Percentiles rank a stretch among this genome's conserved stretches.
Evolutionary conservation across 2,888 invertebrate genomes (phyloP).

Genomic region (Temnothorax unifasciatus): DNA sequence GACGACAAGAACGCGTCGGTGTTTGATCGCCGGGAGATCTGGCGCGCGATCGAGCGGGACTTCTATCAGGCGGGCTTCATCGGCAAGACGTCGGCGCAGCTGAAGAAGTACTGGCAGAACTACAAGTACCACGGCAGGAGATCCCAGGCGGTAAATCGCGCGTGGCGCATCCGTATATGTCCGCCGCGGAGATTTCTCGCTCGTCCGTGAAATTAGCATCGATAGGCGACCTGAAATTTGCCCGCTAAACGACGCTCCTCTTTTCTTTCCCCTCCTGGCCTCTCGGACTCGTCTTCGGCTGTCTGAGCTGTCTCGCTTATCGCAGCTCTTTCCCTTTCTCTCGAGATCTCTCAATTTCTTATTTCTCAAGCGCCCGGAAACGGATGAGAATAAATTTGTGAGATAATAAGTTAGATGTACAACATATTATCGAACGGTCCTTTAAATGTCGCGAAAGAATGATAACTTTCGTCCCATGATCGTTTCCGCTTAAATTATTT

Average conservation of each 20-base stretch:
- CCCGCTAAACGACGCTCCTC: conserved; percentile 27
- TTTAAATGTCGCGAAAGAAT: conserved; percentile 10
- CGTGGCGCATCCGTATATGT: neutral
- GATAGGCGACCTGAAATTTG: conserved; percentile 43
- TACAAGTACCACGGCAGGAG: conserved; percentile 77
- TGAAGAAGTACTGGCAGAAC: conserved; percentile 78
- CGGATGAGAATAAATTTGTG: conserved; percentile 4
- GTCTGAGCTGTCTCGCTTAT: conserved; percentile 26
- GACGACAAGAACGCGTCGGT: conserved; percentile 73
- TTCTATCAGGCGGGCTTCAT: conserved; percentile 72
- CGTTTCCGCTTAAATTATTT: conserved; percentile 8
- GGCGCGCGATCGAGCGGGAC: conserved; percentile 73
- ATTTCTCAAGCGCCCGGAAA: neutral
- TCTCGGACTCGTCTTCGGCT: conserved; percentile 3
- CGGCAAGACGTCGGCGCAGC: conserved; percentile 73
- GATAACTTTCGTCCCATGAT: conserved; percentile 13
- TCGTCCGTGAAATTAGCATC: conserved; percentile 38
- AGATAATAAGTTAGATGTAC: conserved; percentile 17
- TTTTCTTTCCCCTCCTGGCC: neutral
- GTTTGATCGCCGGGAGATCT: conserved; percentile 73
- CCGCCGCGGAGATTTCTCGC: neutral
- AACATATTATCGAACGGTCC: conserved; percentile 1
- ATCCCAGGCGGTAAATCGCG: conserved; percentile 49
- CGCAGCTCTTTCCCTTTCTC: neutral
- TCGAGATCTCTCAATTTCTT: neutral